Conservation (phyloP, 2,797 vertebrate species). For the Peromyscus attwateri region DNA sequence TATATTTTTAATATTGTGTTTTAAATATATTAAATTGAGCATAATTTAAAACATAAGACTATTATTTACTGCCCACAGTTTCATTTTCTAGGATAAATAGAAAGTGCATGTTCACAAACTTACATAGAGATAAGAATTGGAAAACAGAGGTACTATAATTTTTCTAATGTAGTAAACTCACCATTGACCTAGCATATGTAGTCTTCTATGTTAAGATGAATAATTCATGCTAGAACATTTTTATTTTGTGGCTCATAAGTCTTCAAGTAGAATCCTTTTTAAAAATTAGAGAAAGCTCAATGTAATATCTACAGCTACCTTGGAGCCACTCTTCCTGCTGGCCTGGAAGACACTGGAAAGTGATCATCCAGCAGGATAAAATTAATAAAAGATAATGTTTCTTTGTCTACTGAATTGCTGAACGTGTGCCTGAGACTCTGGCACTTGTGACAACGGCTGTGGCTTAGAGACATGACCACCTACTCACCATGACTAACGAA, state of each 20-base stretch:
- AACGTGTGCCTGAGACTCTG: neutral
- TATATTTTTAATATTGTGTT: neutral
- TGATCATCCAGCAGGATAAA: neutral
- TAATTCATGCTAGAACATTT: neutral
- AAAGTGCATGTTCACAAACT: neutral
- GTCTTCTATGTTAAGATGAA: neutral
- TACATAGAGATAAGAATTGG: neutral
- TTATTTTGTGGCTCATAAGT: neutral
- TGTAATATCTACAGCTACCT: neutral
- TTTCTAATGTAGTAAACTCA: neutral
- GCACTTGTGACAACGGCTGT: rapidly evolving
- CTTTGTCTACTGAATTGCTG: neutral
- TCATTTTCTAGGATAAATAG: neutral
- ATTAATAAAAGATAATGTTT: neutral
- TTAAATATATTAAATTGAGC: neutral
- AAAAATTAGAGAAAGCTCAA: neutral
- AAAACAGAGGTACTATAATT: neutral
- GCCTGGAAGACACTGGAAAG: neutral
- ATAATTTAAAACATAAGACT: neutral
- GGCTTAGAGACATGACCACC: neutral
- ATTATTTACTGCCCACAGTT: neutral
- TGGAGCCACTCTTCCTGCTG: neutral
- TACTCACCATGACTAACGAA: rapidly evolving
- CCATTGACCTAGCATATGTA: too few species aligned
- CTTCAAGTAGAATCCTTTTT: neutral